These are phyloP conservation scores for Parotocinclus haroldoi DNA, from an alignment of 2,797 vertebrate genomes.

Conservation along the genomic window DNA sequence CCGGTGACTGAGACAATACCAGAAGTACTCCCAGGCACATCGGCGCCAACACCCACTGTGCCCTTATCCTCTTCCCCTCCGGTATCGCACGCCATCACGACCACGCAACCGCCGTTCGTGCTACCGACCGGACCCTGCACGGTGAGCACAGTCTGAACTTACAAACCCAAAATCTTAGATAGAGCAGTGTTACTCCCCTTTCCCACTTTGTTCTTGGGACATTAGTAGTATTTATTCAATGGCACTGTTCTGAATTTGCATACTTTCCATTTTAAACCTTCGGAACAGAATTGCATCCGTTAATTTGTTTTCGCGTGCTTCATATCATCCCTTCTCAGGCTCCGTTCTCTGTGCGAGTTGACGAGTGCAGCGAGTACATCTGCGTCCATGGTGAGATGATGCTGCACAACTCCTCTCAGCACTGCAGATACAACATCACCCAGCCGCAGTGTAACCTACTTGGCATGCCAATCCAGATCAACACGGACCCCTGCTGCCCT, in stretches of 20 bases:
- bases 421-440: constrained; percentile 84
- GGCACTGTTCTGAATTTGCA: too few species aligned
- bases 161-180: too few species aligned
- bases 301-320: too few species aligned
- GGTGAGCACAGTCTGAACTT: constrained; percentile 56
- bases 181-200: too few species aligned
- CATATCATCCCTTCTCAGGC: constrained; percentile 68
- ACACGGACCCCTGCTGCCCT: constrained; percentile 90
- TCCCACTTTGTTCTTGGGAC: too few species aligned
- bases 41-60: constrained; percentile 46
- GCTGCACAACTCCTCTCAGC: constrained; percentile 88
- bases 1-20: constrained; percentile 43
- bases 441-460: constrained; percentile 90
- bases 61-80: constrained; percentile 45
- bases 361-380: constrained; percentile 90
- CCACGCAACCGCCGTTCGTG: constrained; percentile 56
- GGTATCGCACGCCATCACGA: constrained; percentile 48
- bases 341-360: constrained; percentile 84
- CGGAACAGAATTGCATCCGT: too few species aligned
- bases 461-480: constrained; percentile 89
- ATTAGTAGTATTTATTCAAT: too few species aligned
- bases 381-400: constrained; percentile 88
- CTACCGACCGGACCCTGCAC: constrained; percentile 70
- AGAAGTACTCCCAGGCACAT: constrained; percentile 38
- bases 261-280: too few species aligned